A percentile compares a stretch with the other conserved stretches of the same genome.
phyloP scores from a whole-genome alignment of 2,888 invertebrate genomes.

The Eristalis intricaria region DNA sequence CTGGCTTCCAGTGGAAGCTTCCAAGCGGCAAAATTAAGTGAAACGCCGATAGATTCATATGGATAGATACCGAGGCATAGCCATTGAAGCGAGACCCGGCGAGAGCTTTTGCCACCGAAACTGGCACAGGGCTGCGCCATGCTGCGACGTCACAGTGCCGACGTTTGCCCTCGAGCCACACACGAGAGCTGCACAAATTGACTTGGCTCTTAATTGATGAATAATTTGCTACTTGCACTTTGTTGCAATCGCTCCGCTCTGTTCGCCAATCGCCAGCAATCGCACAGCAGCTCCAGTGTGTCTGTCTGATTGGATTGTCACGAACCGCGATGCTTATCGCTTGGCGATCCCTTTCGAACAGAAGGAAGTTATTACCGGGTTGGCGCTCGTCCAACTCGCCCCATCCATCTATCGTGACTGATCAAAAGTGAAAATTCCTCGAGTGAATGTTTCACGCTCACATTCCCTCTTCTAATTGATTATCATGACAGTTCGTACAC shows the following conservation, averaged over 20 bases:
- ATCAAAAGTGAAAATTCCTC: slow-evolving; percentile 61
- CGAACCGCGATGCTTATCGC: not conserved
- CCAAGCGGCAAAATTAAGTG: slow-evolving; percentile 39
- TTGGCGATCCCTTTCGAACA: not conserved
- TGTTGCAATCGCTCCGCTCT: not conserved
- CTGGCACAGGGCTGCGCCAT: slow-evolving; percentile 58
- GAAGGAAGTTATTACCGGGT: slow-evolving; percentile 32
- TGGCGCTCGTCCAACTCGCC: slow-evolving; percentile 44
- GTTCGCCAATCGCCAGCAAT: not conserved
- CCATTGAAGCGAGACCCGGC: slow-evolving; percentile 49
- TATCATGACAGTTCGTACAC: slow-evolving; percentile 64
- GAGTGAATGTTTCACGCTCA: slow-evolving; percentile 65
- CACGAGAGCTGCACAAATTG: slow-evolving; percentile 56
- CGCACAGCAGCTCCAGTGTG: not conserved
- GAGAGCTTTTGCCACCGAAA: slow-evolving; percentile 45
- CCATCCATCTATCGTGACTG: slow-evolving; percentile 58
- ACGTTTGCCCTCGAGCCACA: slow-evolving; percentile 48
- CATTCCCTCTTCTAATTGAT: slow-evolving; percentile 66
- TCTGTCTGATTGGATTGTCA: not conserved
- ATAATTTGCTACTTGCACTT: slow-evolving; percentile 12
- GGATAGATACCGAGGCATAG: slow-evolving; percentile 32
- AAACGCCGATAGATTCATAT: slow-evolving; percentile 21
- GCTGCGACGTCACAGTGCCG: slow-evolving; percentile 37
- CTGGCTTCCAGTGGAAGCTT: slow-evolving; percentile 52
- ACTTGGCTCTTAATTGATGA: slow-evolving; percentile 48